A percentile compares a stretch with the other conserved stretches of the same genome.
Conservation (phyloP, 2,113 vertebrate species). For the Ptilorrhoa leucosticta region DNA sequence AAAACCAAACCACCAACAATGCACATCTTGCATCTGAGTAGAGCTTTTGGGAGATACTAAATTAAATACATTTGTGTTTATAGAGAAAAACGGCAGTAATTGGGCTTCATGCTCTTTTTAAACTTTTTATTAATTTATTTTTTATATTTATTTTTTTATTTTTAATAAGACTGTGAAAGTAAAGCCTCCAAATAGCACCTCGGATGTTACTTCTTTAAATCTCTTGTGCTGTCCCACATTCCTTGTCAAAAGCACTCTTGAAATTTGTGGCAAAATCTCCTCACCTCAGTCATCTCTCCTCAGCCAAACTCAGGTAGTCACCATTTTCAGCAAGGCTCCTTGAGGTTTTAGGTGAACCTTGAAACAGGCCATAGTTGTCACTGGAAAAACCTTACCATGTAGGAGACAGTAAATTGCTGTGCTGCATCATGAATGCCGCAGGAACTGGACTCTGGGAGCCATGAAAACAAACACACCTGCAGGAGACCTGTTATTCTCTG, state of each 20-base stretch:
- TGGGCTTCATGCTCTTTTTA: neutral
- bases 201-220: neutral
- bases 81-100: neutral
- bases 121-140: neutral
- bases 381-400: neutral
- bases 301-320: neutral
- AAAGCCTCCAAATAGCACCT: neutral
- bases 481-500: neutral
- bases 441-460: neutral
- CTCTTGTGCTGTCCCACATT: neutral
- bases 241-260: neutral
- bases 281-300: neutral
- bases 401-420: neutral
- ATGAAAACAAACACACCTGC: neutral
- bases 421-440: neutral
- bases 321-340: neutral
- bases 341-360: neutral
- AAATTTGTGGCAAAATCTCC: neutral
- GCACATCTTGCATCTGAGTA: neutral
- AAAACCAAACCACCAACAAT: neutral
- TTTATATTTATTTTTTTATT: neutral
- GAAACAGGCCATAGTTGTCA: neutral
- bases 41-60: neutral
- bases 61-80: neutral
- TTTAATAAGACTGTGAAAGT: neutral